phyloP scores from a whole-genome alignment of 2,797 vertebrate species.

The Fundulus diaphanus region DNA sequence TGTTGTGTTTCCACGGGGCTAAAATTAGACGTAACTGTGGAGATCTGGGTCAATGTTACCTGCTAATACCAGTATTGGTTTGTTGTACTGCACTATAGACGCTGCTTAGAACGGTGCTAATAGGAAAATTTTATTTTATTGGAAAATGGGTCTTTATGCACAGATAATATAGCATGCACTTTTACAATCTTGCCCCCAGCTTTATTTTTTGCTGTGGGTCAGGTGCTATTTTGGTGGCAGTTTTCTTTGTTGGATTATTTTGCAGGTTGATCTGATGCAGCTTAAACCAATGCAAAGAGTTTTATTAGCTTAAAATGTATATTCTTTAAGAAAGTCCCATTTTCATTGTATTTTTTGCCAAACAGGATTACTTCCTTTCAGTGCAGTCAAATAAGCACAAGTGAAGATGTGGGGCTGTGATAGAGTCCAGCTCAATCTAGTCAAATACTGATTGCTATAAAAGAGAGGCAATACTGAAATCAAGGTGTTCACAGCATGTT shows the following conservation, averaged over 20 bases:
- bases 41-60: slow-evolving; percentile 20
- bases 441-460: too few relatives aligned
- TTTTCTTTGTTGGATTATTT: background rate
- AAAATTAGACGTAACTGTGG: slow-evolving; percentile 17
- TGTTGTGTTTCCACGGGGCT: slow-evolving; percentile 26
- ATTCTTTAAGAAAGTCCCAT: background rate
- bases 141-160: background rate
- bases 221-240: background rate
- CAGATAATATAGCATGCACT: background rate
- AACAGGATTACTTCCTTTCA: background rate
- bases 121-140: background rate
- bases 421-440: too few relatives aligned
- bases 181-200: background rate
- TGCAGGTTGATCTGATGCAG: background rate
- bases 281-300: background rate
- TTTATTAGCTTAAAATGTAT: background rate
- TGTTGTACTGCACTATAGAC: background rate
- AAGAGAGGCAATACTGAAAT: too few relatives aligned
- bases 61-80: slow-evolving; percentile 1
- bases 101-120: background rate
- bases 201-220: background rate
- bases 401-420: too few relatives aligned
- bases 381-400: too few relatives aligned
- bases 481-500: too few relatives aligned
- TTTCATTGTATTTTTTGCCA: background rate